phyloP scores from a whole-genome alignment of 2,113 vertebrate species.

The Athene noctua region DNA sequence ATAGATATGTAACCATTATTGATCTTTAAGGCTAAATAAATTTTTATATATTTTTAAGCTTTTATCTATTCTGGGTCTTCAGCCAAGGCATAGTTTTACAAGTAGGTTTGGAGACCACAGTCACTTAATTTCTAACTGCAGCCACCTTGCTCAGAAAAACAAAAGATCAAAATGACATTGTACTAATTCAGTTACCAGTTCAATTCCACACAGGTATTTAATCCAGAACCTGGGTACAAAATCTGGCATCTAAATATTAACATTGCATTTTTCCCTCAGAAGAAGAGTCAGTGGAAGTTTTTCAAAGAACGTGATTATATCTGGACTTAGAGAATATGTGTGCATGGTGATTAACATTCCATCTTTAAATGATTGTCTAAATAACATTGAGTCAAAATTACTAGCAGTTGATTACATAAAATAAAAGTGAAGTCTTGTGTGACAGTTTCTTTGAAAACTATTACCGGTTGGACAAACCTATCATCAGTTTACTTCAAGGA shows the following conservation, averaged over 20 bases:
- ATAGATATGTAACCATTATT: neutral
- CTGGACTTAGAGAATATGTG: neutral
- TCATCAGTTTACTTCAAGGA: slow-evolving; percentile 35
- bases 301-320: neutral
- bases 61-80: neutral
- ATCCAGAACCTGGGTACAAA: neutral
- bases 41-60: neutral
- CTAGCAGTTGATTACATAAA: neutral
- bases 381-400: slow-evolving; percentile 8
- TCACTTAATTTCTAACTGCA: neutral
- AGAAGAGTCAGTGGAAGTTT: neutral
- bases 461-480: slow-evolving; percentile 24
- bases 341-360: neutral
- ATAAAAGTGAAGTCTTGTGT: neutral
- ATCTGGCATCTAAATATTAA: neutral
- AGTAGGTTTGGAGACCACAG: neutral
- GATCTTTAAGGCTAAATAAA: neutral
- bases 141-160: neutral
- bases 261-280: neutral
- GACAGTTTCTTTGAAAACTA: slow-evolving; percentile 56
- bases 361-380: neutral
- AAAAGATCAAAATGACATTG: neutral
- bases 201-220: neutral
- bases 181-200: neutral
- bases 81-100: neutral